A percentile compares a stretch with the other conserved stretches of the same genome.
These are phyloP conservation scores for Poecilia latipinna DNA, from an alignment of 2,113 vertebrate genomes.

Conservation along the genomic window DNA sequence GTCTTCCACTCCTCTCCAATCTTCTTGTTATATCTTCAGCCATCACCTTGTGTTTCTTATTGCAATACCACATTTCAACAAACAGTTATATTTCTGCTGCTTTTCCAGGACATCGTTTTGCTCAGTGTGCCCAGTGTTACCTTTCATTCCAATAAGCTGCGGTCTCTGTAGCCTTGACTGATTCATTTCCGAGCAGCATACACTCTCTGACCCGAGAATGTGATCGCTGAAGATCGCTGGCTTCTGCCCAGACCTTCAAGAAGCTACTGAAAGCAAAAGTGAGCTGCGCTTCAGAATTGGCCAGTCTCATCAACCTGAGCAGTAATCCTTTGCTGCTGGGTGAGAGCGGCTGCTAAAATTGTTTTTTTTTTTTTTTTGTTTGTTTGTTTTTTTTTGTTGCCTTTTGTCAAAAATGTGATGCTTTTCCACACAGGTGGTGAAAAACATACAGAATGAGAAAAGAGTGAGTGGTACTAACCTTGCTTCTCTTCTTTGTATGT, in stretches of 20 bases:
- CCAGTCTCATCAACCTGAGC: not conserved
- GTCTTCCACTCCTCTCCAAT: not conserved
- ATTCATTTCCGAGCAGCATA: slow-evolving; percentile 11
- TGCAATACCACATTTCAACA: slow-evolving; percentile 7
- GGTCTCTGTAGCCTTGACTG: not conserved
- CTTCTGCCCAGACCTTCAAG: not conserved
- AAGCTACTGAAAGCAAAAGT: not conserved
- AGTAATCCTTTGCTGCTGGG: slow-evolving; percentile 2
- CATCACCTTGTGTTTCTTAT: not conserved
- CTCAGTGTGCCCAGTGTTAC: not conserved
- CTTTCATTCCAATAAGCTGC: slow-evolving; percentile 8
- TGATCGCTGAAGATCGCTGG: slow-evolving; percentile 3
- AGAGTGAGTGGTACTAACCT: slow-evolving; percentile 36
- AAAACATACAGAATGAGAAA: slow-evolving; percentile 27
- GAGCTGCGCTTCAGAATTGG: not conserved
- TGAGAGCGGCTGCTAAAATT: not conserved
- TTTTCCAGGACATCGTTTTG: slow-evolving; percentile 5
- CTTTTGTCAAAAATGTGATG: not conserved
- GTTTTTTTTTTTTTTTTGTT: not conserved
- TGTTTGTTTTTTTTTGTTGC: not conserved
- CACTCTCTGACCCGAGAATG: slow-evolving; percentile 8
- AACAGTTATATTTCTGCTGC: not conserved
- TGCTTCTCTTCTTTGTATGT: not conserved
- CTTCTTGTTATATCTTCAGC: not conserved
- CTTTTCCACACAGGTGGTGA: slow-evolving; percentile 22